These are phyloP conservation scores for Timandra comae DNA, from an alignment of 2,888 invertebrate species.

Conservation along the genomic window DNA sequence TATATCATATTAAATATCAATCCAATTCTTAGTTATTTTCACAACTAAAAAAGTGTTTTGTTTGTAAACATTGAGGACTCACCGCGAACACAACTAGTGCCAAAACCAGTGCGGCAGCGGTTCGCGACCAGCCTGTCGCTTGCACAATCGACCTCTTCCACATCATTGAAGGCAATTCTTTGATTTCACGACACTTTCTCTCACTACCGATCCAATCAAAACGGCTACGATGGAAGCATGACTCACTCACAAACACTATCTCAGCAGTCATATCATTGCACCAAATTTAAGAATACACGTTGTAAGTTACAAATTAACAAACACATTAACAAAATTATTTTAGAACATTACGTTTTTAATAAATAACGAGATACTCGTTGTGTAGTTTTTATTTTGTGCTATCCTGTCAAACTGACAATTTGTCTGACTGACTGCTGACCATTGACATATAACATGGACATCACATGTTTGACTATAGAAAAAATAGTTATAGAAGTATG, in stretches of 20 bases:
- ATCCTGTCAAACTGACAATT: too few relatives aligned
- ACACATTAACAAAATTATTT: conserved; percentile 13
- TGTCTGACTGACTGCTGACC: too few relatives aligned
- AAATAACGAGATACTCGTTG: too few relatives aligned
- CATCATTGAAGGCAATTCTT: conserved; percentile 71
- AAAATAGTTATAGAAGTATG: too few relatives aligned
- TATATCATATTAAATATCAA: too few relatives aligned
- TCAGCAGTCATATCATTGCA: conserved; percentile 42
- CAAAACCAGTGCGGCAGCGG: conserved; percentile 39
- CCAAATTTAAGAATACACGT: not conserved
- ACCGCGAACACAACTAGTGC: conserved; percentile 43
- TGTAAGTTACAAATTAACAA: conserved; percentile 5
- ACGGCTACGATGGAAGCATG: conserved; percentile 36
- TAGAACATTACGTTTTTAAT: conserved; percentile 15
- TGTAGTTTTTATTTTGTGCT: too few relatives aligned
- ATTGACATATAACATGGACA: too few relatives aligned
- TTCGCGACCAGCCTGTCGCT: conserved; percentile 42
- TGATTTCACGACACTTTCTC: conserved; percentile 74
- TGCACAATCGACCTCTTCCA: conserved; percentile 75
- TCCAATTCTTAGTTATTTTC: too few relatives aligned
- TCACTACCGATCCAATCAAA: conserved; percentile 41
- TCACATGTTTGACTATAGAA: too few relatives aligned
- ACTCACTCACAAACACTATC: conserved; percentile 25
- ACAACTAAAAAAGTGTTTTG: too few relatives aligned
- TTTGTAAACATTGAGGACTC: conserved; percentile 25